Conservation (phyloP, 2,797 vertebrate species). For the Enteromius viviparus region DNA sequence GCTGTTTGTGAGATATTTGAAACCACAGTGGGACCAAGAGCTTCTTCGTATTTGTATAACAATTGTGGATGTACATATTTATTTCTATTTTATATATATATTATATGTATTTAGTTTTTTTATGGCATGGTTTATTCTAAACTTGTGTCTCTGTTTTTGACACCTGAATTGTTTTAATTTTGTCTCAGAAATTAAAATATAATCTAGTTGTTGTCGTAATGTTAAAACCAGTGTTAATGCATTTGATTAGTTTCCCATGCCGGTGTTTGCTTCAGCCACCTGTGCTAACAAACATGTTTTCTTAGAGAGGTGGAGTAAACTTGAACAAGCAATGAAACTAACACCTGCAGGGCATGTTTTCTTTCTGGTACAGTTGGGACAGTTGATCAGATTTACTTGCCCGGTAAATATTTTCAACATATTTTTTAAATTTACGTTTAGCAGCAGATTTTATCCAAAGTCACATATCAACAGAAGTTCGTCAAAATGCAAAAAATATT, state of each 20-base stretch:
- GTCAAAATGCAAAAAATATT: background rate
- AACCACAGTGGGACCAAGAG: background rate
- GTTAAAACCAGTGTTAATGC: background rate
- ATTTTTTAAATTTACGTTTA: background rate
- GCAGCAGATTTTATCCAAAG: conserved; percentile 4
- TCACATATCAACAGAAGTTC: background rate
- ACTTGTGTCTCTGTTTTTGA: background rate
- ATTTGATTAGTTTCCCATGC: conserved; percentile 7
- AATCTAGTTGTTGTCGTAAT: background rate
- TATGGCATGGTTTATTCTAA: background rate
- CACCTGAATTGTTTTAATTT: background rate
- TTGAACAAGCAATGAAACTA: conserved; percentile 10
- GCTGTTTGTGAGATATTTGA: background rate
- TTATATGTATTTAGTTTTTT: background rate
- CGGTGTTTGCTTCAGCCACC: conserved; percentile 28
- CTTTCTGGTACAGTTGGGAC: background rate
- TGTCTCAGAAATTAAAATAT: background rate
- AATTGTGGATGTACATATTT: background rate
- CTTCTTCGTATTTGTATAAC: background rate
- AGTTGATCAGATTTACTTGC: background rate
- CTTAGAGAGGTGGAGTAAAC: conserved; percentile 11
- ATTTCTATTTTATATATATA: background rate
- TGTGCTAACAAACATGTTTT: conserved; percentile 44
- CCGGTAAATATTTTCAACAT: background rate
- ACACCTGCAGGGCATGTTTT: background rate